phyloP scores from a whole-genome alignment of 92 coral and sea anemone genomes.

The Epizoanthus illoricatus region DNA sequence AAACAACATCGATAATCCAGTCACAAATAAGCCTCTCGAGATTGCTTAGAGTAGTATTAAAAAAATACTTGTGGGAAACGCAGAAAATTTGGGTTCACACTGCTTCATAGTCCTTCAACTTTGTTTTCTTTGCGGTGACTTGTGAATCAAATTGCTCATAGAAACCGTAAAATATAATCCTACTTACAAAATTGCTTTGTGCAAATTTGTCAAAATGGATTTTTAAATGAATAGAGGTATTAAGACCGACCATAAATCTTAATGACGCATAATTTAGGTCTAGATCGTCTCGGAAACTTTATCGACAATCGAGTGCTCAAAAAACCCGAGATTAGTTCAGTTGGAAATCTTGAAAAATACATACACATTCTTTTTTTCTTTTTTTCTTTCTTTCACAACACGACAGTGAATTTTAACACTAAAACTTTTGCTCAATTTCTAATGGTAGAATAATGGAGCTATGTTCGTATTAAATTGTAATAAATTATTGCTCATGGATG shows the following conservation, averaged over 20 bases:
- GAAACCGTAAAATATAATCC: constrained; percentile 15
- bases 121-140: not conserved
- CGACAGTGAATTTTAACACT: not conserved
- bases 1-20: constrained; percentile 5
- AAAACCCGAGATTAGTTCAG: not conserved
- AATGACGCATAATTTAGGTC: constrained; percentile 9
- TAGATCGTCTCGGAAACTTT: not conserved
- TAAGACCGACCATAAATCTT: constrained; percentile 2
- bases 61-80: constrained; percentile 37
- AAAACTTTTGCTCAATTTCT: not conserved
- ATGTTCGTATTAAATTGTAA: constrained; percentile 24
- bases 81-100: constrained; percentile 12
- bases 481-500: constrained; percentile 27
- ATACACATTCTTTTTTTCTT: not conserved
- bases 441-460: constrained; percentile 35
- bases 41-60: constrained; percentile 15
- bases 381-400: not conserved
- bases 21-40: constrained; percentile 32
- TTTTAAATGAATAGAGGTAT: constrained; percentile 4
- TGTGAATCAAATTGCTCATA: not conserved
- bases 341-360: not conserved
- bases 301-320: not conserved
- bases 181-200: constrained; percentile 8
- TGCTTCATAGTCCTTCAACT: not conserved
- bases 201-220: constrained; percentile 18